Percentiles rank a stretch among this genome's conserved stretches.
phyloP scores from a whole-genome alignment of 37 sponge, comb jelly and placozoan species.

The Beroe ovata region DNA sequence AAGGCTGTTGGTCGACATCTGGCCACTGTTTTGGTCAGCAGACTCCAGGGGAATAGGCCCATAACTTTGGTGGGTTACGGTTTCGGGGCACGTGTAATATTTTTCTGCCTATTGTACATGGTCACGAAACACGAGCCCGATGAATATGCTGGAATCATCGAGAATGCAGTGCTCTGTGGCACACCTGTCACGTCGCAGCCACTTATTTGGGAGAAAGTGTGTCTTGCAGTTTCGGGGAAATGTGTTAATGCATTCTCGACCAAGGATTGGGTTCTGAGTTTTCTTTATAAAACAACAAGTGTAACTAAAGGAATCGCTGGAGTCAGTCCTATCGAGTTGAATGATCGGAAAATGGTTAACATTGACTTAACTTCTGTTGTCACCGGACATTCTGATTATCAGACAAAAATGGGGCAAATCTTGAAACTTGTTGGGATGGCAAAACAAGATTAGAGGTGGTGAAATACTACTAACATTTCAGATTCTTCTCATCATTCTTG shows the following conservation, averaged over 20 bases:
- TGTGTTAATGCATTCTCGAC: background rate
- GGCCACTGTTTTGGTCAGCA: background rate
- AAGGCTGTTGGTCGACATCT: slow-evolving; percentile 36
- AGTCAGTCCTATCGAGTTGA: background rate
- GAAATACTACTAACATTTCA: too few relatives aligned
- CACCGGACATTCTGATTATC: background rate
- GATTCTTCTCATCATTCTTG: too few relatives aligned
- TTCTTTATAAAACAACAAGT: slow-evolving; percentile 17
- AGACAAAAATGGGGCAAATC: background rate
- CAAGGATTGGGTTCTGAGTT: slow-evolving; percentile 46
- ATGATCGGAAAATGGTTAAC: slow-evolving; percentile 19
- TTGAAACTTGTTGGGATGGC: slow-evolving; percentile 1
- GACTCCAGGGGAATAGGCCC: slow-evolving; percentile 42
- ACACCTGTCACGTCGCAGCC: slow-evolving; percentile 34
- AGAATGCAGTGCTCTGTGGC: slow-evolving; percentile 44
- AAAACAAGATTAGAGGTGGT: background rate
- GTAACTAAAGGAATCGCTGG: background rate
- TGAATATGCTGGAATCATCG: slow-evolving; percentile 14
- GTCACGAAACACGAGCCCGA: background rate
- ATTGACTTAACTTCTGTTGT: slow-evolving; percentile 13
- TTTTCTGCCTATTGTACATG: slow-evolving; percentile 65
- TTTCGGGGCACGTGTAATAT: slow-evolving; percentile 68
- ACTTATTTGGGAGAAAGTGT: background rate
- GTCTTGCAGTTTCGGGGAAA: slow-evolving; percentile 18
- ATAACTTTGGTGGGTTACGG: slow-evolving; percentile 67